Percentiles rank a stretch among this genome's conserved stretches.
Evolutionary conservation across 2,797 vertebrate species (phyloP).

Genomic region (Poecilia gillii): DNA sequence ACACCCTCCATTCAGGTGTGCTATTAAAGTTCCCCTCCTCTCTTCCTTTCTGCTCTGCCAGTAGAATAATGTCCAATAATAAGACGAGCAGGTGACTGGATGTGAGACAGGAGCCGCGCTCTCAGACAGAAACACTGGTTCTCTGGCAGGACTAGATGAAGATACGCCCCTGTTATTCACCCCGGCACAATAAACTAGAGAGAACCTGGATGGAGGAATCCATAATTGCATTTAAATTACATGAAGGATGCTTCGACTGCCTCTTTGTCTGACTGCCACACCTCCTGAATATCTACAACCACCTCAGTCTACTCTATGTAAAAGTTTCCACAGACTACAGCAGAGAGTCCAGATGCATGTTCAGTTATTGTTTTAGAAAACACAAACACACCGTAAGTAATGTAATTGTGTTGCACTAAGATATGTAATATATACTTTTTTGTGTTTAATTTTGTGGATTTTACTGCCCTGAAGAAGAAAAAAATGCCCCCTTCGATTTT

Average conservation of each 20-base stretch:
- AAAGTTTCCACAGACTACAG: slow-evolving; percentile 14
- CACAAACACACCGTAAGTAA: neutral
- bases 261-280: slow-evolving; percentile 59
- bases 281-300: slow-evolving; percentile 48
- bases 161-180: slow-evolving; percentile 66
- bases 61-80: slow-evolving; percentile 79
- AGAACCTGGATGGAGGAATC: slow-evolving; percentile 45
- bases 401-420: neutral
- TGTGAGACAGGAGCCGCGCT: slow-evolving; percentile 40
- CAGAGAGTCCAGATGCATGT: neutral
- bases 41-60: slow-evolving; percentile 72
- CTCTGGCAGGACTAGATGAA: slow-evolving; percentile 56
- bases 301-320: slow-evolving; percentile 34
- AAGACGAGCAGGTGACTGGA: slow-evolving; percentile 62
- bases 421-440: neutral
- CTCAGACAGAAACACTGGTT: slow-evolving; percentile 59
- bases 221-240: slow-evolving; percentile 81
- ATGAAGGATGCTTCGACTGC: slow-evolving; percentile 67
- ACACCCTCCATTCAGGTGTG: slow-evolving; percentile 81
- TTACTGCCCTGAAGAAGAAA: neutral
- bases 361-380: neutral
- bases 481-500: neutral
- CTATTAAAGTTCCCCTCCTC: slow-evolving; percentile 80
- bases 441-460: neutral
- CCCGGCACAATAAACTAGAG: slow-evolving; percentile 21